Percentiles rank a stretch among this genome's conserved stretches.
Evolutionary conservation across 2,888 invertebrate species (phyloP).

Genomic region (Himalopsyche kuldschensis): DNA sequence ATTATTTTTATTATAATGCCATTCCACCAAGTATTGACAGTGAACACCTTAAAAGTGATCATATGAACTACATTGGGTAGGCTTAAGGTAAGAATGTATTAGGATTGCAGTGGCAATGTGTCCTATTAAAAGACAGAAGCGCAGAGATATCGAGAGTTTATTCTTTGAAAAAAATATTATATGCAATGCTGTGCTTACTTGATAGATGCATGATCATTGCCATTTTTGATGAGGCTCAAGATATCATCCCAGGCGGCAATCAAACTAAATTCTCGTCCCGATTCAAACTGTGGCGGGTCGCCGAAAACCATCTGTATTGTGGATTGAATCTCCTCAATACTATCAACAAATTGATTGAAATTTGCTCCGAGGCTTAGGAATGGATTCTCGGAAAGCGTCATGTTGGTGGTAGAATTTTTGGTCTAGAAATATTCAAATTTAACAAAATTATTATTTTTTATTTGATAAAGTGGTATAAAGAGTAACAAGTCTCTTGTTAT

Average conservation of each 20-base stretch:
- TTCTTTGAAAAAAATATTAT: neutral
- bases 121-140: no score
- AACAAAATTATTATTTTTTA: no score
- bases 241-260: constrained; percentile 23
- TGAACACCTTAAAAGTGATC: no score
- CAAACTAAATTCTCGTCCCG: constrained; percentile 4
- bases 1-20: no score
- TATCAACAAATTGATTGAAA: constrained; percentile 48
- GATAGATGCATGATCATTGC: constrained; percentile 2
- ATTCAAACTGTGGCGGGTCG: neutral
- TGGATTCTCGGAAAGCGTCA: constrained; percentile 44
- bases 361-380: constrained; percentile 51
- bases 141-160: no score
- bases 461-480: no score
- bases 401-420: neutral
- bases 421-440: constrained; percentile 19
- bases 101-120: no score
- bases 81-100: no score
- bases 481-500: no score
- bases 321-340: constrained; percentile 42
- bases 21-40: no score
- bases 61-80: no score
- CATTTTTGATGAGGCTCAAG: constrained; percentile 17
- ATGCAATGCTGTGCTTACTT: neutral
- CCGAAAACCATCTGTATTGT: neutral